Conservation (phyloP, 2,888 invertebrate species). For the Eupithecia centaureata region DNA sequence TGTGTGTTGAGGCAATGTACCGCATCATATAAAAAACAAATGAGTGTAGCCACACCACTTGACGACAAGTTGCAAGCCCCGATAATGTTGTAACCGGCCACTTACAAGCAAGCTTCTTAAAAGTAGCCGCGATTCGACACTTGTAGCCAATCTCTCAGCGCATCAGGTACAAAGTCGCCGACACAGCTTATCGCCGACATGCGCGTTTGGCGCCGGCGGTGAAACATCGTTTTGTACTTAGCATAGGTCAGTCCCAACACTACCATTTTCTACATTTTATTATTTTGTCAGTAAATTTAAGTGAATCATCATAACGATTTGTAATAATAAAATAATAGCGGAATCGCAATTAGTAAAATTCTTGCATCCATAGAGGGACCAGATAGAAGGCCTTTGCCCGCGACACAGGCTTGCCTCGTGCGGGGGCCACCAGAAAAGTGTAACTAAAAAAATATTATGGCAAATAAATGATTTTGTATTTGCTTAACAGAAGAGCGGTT, state of each 20-base stretch:
- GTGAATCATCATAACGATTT: too few species aligned
- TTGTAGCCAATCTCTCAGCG: neutral
- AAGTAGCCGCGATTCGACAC: slow-evolving; percentile 8
- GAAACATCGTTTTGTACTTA: slow-evolving; percentile 32
- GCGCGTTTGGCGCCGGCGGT: slow-evolving; percentile 30
- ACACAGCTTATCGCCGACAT: slow-evolving; percentile 40
- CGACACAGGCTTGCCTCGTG: too few species aligned
- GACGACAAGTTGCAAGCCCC: slow-evolving; percentile 1
- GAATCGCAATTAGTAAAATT: too few species aligned
- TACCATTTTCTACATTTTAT: neutral
- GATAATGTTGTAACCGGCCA: slow-evolving; percentile 7
- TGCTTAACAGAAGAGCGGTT: neutral
- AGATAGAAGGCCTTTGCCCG: neutral
- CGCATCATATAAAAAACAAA: neutral
- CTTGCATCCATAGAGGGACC: neutral
- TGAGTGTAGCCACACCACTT: neutral
- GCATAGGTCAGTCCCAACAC: neutral
- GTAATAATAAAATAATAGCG: too few species aligned
- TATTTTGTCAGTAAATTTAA: neutral
- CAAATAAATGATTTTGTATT: too few species aligned
- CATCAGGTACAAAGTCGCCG: slow-evolving; percentile 21
- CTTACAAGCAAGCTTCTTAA: slow-evolving; percentile 5
- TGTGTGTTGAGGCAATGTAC: neutral
- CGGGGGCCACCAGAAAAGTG: too few species aligned
- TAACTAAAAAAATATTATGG: too few species aligned